Base-by-base conservation (phyloP, 2,113 vertebrate genomes). In the Sterrhoptilus dennistouni region DNA sequence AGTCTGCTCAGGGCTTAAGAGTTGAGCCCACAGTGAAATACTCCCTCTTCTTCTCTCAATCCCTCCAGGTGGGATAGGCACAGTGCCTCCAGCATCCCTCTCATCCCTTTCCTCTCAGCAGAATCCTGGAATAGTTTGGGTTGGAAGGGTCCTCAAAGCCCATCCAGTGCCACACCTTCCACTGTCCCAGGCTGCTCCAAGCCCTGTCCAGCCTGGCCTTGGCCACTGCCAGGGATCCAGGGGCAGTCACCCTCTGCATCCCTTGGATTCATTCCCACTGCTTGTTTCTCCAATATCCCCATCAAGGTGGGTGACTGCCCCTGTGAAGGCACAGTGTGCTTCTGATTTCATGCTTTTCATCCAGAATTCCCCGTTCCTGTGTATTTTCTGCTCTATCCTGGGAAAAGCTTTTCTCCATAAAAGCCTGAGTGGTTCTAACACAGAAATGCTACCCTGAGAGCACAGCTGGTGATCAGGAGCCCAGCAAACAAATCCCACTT, bases 371-470 rank as follows among this genome's bases (percentile, higher is more conserved):
- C 59, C 10, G 6, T 50, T 72, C 11, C 45, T 20, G 8, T 14
- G 35, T 33, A 47, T 83, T 93, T 83, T 42, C 64, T 95, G 44
- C n/a, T 81, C 40, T 27, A 23, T 40, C 31, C 44, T 8, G 11
- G 36, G 57, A 79, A 36, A 75, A 54, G 9, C 20, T 72, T 72
- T 83, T 63, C 19, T 42, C 31, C 66, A 40, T 50, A 77, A 69
- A 78, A 71, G 56, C 27, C 66, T 72, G 93, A 93, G 82, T 40
- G 63, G 85, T 91, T 91, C 54, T 63, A 91, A 83, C 54, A 78
- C 60, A 77, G 78, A 90, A 97, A 94, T 69, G 79, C 66, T 92
- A 88, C 85, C 36, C 42, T 56, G 25, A 83, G 81, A 97, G 60
- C 28, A 7, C 2, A 49, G 69, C 74, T 95, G 87, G 86, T 93